These are phyloP conservation scores for Endomychus coccineus DNA, from an alignment of 2,888 invertebrate genomes.

Conservation along the genomic window DNA sequence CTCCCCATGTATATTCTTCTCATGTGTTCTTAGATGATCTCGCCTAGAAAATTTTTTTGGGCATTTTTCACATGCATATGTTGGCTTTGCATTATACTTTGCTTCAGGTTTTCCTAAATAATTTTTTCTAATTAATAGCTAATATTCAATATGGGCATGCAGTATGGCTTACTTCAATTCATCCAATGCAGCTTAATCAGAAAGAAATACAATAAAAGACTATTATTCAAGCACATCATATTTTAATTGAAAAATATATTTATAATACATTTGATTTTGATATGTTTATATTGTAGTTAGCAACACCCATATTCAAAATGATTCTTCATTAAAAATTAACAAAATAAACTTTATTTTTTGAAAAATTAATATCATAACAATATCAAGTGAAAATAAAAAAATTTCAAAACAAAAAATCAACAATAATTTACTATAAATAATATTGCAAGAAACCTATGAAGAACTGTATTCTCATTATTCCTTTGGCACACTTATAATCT, in stretches of 20 bases:
- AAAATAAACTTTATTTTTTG: too few relatives aligned
- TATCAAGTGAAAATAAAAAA: too few relatives aligned
- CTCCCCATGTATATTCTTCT: conserved; percentile 46
- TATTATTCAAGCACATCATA: conserved; percentile 8
- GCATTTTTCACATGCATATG: conserved; percentile 41
- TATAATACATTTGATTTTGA: conserved; percentile 6
- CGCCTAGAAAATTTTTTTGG: conserved; percentile 41
- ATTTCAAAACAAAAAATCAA: too few relatives aligned
- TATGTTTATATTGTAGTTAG: too few relatives aligned
- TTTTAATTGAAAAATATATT: conserved; percentile 9
- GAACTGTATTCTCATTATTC: too few relatives aligned
- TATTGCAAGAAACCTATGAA: too few relatives aligned
- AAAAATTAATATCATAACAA: too few relatives aligned
- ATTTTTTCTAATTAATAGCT: conserved; percentile 9
- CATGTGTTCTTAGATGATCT: conserved; percentile 44
- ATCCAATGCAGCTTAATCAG: conserved; percentile 1
- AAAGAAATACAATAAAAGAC: conserved; percentile 11
- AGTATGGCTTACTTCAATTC: conserved; percentile 1
- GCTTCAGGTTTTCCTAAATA: conserved; percentile 36
- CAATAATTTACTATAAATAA: too few relatives aligned
- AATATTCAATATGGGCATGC: not conserved
- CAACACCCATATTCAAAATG: too few relatives aligned
- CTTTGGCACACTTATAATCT: too few relatives aligned
- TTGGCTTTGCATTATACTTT: conserved; percentile 29
- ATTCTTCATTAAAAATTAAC: too few relatives aligned